Percentiles rank a stretch among this genome's conserved stretches.
These are phyloP conservation scores for Furnarius figulus DNA, from an alignment of 2,113 vertebrate genomes.

Conservation along the genomic window DNA sequence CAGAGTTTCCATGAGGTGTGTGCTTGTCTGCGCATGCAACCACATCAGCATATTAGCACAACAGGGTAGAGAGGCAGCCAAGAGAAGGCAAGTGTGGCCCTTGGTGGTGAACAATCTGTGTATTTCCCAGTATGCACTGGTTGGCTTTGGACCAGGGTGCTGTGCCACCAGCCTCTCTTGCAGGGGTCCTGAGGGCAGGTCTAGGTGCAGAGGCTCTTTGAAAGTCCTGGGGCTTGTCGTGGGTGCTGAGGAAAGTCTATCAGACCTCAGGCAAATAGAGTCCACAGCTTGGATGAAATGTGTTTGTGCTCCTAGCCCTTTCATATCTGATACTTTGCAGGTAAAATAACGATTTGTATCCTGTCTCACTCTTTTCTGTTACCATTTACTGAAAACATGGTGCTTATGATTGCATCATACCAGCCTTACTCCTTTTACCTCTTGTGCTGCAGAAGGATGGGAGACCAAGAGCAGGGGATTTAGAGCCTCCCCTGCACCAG, in stretches of 20 bases:
- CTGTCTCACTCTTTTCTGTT: background rate
- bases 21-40: background rate
- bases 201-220: background rate
- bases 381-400: background rate
- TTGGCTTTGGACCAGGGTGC: background rate
- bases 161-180: rapidly evolving
- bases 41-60: background rate
- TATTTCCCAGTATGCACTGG: background rate
- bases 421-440: background rate
- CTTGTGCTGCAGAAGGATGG: background rate
- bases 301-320: background rate
- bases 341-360: background rate
- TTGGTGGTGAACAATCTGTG: background rate
- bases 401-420: background rate
- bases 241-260: background rate
- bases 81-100: background rate
- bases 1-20: background rate
- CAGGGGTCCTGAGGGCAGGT: background rate
- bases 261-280: background rate
- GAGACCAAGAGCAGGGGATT: background rate
- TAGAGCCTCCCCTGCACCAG: background rate
- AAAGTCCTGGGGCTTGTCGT: background rate
- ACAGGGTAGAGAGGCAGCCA: background rate
- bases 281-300: background rate
- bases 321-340: background rate